Conservation (phyloP, 2,888 invertebrate genomes). For the Podotricha telesiphe region DNA sequence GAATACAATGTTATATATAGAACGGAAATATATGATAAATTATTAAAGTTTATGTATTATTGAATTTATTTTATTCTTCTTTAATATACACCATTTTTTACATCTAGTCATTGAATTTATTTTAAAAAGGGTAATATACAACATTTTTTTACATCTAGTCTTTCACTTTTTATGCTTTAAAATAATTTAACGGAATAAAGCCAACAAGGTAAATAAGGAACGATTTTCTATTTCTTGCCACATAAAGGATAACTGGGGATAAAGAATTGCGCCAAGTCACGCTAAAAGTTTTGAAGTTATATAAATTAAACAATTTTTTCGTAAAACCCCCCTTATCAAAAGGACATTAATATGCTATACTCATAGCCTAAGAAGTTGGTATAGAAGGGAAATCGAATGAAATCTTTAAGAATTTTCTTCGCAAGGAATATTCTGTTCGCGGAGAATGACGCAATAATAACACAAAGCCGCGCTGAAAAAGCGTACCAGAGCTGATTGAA, state of each 20-base stretch:
- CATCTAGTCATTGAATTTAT: neutral
- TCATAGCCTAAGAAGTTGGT: constrained; percentile 20
- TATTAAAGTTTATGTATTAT: neutral
- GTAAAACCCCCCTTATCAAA: neutral
- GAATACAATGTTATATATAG: too few relatives aligned
- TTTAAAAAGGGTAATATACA: neutral
- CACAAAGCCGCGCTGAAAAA: constrained; percentile 41
- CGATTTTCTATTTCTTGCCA: constrained; percentile 36
- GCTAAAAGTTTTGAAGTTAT: constrained; percentile 20
- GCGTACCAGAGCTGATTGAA: constrained; percentile 44
- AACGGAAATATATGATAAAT: too few relatives aligned
- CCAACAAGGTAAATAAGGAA: constrained; percentile 30
- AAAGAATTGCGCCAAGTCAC: constrained; percentile 31
- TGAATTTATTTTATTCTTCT: neutral
- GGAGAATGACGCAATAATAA: constrained; percentile 31
- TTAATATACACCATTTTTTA: neutral
- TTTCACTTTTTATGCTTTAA: neutral
- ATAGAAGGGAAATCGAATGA: constrained; percentile 28
- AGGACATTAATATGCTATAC: constrained; percentile 1
- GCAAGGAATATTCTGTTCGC: constrained; percentile 29
- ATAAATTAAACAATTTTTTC: neutral
- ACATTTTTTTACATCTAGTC: neutral
- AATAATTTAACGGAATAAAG: constrained; percentile 11
- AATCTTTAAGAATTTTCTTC: constrained; percentile 30
- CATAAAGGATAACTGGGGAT: constrained; percentile 29